A percentile compares a stretch with the other conserved stretches of the same genome.
Evolutionary conservation across 2,888 invertebrate genomes (phyloP).

Genomic region (Aphodius sticticus): DNA sequence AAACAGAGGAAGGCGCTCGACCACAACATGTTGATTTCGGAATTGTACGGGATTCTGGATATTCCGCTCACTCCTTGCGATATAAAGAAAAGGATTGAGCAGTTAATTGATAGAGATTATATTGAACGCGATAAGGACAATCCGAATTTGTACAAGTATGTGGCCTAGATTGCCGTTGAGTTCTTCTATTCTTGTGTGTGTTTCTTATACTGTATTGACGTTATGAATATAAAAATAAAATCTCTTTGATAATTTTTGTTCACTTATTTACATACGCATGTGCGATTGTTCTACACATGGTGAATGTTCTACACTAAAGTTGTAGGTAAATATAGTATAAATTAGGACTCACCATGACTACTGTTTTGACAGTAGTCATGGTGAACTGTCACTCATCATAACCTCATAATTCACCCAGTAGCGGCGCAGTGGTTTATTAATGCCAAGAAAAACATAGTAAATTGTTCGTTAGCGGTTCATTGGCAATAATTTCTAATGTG

Average conservation of each 20-base stretch:
- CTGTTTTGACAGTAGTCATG: too few relatives aligned
- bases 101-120: slow-evolving; percentile 97
- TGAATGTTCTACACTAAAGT: too few relatives aligned
- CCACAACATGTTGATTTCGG: slow-evolving; percentile 93
- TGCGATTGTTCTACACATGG: too few relatives aligned
- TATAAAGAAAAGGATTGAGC: slow-evolving; percentile 97
- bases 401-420: too few relatives aligned
- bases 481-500: too few relatives aligned
- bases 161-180: slow-evolving; percentile 74
- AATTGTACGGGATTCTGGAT: slow-evolving; percentile 94
- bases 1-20: slow-evolving; percentile 94
- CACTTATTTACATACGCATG: neutral
- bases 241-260: neutral
- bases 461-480: too few relatives aligned
- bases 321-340: too few relatives aligned
- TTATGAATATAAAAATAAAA: neutral
- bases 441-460: too few relatives aligned
- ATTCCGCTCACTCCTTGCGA: slow-evolving; percentile 98
- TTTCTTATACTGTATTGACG: neutral
- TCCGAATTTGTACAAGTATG: slow-evolving; percentile 92
- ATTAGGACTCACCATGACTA: too few relatives aligned
- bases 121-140: slow-evolving; percentile 97
- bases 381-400: too few relatives aligned
- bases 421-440: too few relatives aligned
- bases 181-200: neutral